Conservation (phyloP, 2,113 vertebrate species). For the Callopanchax toddi region DNA sequence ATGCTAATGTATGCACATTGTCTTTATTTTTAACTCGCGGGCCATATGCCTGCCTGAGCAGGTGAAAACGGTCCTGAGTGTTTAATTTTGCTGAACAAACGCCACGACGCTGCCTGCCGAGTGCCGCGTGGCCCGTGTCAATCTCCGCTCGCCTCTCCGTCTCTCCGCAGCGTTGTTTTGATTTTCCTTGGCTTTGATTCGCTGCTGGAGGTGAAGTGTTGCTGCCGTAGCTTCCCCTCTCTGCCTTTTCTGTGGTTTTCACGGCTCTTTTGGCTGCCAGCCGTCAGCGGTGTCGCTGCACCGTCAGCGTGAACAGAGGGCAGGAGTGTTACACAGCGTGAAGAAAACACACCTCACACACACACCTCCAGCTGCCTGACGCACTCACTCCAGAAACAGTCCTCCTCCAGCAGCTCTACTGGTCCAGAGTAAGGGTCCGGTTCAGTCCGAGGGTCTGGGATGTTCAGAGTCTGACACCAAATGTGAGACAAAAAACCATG, state of each 20-base stretch:
- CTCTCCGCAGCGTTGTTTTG: not conserved
- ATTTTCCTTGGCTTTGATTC: conserved; percentile 66
- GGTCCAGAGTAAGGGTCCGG: too few relatives aligned
- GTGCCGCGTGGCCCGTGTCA: conserved; percentile 60
- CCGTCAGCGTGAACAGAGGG: conserved; percentile 61
- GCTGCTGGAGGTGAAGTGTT: conserved; percentile 42
- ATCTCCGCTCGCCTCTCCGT: conserved; percentile 47
- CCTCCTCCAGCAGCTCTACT: too few relatives aligned
- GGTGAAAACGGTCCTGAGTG: conserved; percentile 82
- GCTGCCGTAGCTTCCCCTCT: conserved; percentile 24
- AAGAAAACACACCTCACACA: conserved; percentile 36
- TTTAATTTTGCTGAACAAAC: conserved; percentile 80
- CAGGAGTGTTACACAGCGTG: conserved; percentile 46
- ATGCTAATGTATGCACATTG: conserved; percentile 96
- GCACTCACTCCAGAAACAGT: too few relatives aligned
- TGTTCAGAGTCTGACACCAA: too few relatives aligned
- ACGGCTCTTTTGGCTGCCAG: conserved; percentile 35
- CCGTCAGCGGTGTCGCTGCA: conserved; percentile 43
- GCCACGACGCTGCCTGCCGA: conserved; percentile 67
- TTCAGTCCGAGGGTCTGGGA: too few relatives aligned
- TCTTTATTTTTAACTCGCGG: conserved; percentile 93
- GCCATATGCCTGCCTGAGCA: conserved; percentile 85
- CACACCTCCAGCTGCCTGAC: too few relatives aligned
- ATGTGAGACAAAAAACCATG: too few relatives aligned
- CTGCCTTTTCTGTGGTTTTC: conserved; percentile 36